Evolutionary conservation across 2,113 vertebrate species (phyloP).

Genomic region (Passerina amoena): DNA sequence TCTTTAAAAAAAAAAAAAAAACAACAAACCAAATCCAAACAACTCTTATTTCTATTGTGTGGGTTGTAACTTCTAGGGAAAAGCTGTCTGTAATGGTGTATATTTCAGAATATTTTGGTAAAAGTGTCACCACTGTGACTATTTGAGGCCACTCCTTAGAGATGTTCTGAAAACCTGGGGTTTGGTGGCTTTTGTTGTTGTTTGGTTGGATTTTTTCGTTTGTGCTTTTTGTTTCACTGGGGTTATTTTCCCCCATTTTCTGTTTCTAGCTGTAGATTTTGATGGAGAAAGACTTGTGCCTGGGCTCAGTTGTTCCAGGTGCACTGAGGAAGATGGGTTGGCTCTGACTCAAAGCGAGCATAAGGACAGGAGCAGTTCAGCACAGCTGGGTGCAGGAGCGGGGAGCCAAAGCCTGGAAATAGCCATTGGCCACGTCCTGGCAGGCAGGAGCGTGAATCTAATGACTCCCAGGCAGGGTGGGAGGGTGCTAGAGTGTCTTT

Average conservation of each 20-base stretch:
- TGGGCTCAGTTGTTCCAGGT: not conserved
- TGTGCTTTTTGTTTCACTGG: accelerated
- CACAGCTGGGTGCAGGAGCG: constrained; percentile 25
- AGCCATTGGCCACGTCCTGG: constrained; percentile 31
- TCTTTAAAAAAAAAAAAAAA: not conserved
- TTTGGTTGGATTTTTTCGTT: not conserved
- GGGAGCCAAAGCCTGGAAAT: constrained; percentile 46
- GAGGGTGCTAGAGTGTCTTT: not conserved
- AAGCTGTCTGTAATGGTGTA: not conserved
- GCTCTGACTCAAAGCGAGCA: constrained; percentile 21
- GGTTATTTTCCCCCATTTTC: accelerated
- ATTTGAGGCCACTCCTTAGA: not conserved
- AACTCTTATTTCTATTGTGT: not conserved
- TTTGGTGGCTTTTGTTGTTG: not conserved
- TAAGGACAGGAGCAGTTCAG: constrained; percentile 47
- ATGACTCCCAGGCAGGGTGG: not conserved
- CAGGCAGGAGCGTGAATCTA: not conserved
- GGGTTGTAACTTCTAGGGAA: not conserved
- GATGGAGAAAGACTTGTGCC: not conserved
- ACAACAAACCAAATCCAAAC: not conserved
- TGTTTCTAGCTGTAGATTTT: not conserved
- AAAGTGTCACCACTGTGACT: not conserved
- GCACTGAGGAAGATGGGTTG: not conserved
- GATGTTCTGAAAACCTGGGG: not conserved
- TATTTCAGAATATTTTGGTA: not conserved